A percentile compares a stretch with the other conserved stretches of the same genome.
These are phyloP conservation scores for Leptinotarsa tumamoca DNA, from an alignment of 2,888 invertebrate species.

Conservation along the genomic window DNA sequence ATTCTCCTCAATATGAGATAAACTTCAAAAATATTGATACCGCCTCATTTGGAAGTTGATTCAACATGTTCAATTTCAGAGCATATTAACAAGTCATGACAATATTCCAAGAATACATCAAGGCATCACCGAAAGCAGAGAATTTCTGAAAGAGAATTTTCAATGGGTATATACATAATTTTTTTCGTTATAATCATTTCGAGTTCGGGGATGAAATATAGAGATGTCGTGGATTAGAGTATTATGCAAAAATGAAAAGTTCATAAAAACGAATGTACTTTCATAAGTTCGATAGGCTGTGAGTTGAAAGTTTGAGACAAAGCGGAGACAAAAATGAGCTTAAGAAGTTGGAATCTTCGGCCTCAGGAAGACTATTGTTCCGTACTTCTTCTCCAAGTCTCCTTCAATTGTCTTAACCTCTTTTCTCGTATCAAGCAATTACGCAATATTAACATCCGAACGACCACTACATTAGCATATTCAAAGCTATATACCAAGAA, in stretches of 20 bases:
- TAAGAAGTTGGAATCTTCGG: conserved; percentile 43
- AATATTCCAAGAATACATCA: no score
- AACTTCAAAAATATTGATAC: no score
- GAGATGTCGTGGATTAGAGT: neutral
- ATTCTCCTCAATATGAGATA: no score
- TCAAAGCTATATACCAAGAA: conserved; percentile 61
- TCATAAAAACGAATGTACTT: neutral
- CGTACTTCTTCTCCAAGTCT: conserved; percentile 32
- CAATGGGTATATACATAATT: neutral
- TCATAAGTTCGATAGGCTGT: neutral
- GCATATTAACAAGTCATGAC: no score
- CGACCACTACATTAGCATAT: conserved; percentile 65
- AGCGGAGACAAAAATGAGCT: conserved; percentile 46
- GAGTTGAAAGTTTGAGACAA: conserved; percentile 27
- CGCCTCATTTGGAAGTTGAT: no score
- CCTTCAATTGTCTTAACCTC: conserved; percentile 61
- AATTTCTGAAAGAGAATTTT: neutral
- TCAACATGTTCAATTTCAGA: no score
- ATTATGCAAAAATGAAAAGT: neutral
- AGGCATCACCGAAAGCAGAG: neutral
- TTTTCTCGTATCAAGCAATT: conserved; percentile 61
- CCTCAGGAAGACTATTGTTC: conserved; percentile 31
- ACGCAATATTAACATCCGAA: conserved; percentile 63
- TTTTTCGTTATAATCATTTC: neutral
- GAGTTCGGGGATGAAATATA: neutral